Evolutionary conservation across 2,888 invertebrate genomes (phyloP).

Genomic region (Cheilosia vulpina): DNA sequence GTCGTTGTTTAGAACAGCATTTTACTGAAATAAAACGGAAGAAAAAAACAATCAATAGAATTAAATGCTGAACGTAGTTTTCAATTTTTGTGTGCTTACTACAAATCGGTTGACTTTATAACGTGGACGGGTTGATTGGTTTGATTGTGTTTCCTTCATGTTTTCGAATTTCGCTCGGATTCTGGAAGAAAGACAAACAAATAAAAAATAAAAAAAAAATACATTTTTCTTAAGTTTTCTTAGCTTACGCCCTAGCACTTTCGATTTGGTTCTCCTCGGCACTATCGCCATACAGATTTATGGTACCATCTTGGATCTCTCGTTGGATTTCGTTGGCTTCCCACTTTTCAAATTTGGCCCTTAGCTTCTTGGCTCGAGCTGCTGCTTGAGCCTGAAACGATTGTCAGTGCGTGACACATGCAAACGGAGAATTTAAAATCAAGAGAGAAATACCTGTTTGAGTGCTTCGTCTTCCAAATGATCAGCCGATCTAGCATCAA

Average conservation of each 20-base stretch:
- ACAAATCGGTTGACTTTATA: constrained; percentile 95
- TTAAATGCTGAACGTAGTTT: background rate
- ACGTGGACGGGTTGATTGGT: constrained; percentile 84
- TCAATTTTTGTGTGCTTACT: constrained; percentile 86
- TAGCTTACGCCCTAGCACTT: constrained; percentile 89
- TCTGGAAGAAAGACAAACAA: constrained; percentile 83
- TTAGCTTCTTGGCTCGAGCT: constrained; percentile 92
- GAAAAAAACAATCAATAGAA: background rate
- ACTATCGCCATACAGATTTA: constrained; percentile 82
- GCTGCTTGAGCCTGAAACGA: constrained; percentile 87
- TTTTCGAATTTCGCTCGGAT: constrained; percentile 95
- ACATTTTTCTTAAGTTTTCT: background rate
- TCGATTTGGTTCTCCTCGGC: constrained; percentile 92
- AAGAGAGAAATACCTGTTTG: constrained; percentile 84
- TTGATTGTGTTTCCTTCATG: constrained; percentile 86
- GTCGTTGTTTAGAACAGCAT: too few species aligned
- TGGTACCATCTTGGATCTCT: constrained; percentile 84
- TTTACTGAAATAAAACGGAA: constrained; percentile 24
- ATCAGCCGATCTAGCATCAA: constrained; percentile 76
- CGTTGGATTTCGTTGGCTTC: constrained; percentile 87
- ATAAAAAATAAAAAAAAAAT: constrained; percentile 20
- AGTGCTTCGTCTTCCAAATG: constrained; percentile 87
- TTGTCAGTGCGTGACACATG: background rate
- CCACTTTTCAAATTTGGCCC: constrained; percentile 96
- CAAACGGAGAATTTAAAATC: background rate